phyloP scores from a whole-genome alignment of 2,888 invertebrate species.

The Lasioglossum malachurum region DNA sequence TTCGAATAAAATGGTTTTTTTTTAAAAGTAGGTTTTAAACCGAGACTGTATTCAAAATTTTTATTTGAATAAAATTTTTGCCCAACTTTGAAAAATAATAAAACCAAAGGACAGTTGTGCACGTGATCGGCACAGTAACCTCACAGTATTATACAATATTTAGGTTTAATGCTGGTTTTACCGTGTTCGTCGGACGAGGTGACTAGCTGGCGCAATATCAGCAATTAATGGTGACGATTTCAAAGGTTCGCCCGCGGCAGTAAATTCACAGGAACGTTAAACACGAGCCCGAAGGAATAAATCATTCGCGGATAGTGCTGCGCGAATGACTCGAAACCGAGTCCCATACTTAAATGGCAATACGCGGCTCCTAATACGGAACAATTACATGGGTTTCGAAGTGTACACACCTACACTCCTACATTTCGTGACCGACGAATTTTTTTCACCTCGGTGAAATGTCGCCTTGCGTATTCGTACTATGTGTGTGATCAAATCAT shows the following conservation, averaged over 20 bases:
- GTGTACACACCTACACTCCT: conserved; percentile 55
- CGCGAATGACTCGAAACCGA: conserved; percentile 55
- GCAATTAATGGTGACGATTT: conserved; percentile 36
- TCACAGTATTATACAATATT: neutral
- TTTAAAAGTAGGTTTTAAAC: no score
- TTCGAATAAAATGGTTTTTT: no score
- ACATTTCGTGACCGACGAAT: neutral
- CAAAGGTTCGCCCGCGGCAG: conserved; percentile 25
- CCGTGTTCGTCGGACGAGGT: neutral
- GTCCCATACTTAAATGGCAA: conserved; percentile 71
- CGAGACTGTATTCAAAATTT: no score
- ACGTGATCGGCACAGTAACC: no score
- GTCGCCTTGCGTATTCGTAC: neutral
- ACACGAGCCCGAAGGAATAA: conserved; percentile 62
- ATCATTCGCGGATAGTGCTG: conserved; percentile 76
- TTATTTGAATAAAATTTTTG: no score
- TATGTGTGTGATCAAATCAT: neutral
- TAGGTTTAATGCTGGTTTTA: neutral
- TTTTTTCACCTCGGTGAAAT: conserved; percentile 26
- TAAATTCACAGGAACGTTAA: conserved; percentile 47
- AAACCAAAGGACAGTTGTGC: no score
- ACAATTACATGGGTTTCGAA: conserved; percentile 75
- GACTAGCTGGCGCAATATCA: conserved; percentile 11
- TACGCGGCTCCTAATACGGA: conserved; percentile 77
- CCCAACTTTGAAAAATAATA: no score